A percentile compares a stretch with the other conserved stretches of the same genome.
These are phyloP conservation scores for Eptesicus fuscus DNA, from an alignment of 2,113 vertebrate genomes.

Conservation along the genomic window DNA sequence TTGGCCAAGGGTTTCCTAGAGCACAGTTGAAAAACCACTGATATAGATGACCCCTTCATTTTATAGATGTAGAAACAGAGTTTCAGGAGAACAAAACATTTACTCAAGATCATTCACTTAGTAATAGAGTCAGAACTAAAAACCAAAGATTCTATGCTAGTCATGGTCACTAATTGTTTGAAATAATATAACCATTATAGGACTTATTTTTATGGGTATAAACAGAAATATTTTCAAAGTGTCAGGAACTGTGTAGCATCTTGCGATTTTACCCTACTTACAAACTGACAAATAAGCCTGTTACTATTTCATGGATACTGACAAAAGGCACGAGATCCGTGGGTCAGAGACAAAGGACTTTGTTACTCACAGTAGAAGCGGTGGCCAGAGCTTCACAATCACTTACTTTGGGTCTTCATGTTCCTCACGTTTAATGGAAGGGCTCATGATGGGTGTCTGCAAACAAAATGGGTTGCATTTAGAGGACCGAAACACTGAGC, in stretches of 20 bases:
- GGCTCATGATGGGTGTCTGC: background rate
- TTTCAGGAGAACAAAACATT: background rate
- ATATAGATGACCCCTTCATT: background rate
- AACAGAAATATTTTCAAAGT: constrained; percentile 1
- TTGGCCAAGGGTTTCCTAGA: background rate
- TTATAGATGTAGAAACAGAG: constrained; percentile 2
- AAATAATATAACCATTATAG: background rate
- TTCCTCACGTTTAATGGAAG: background rate
- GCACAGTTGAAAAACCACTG: background rate
- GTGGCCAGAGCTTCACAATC: background rate
- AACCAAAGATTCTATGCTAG: background rate
- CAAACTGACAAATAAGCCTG: background rate
- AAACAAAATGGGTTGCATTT: background rate
- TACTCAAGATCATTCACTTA: background rate
- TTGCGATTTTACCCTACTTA: background rate
- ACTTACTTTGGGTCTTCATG: background rate
- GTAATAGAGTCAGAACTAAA: background rate
- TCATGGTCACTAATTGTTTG: background rate
- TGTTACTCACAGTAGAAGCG: background rate
- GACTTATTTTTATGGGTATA: background rate
- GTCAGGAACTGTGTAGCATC: background rate
- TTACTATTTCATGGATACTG: background rate
- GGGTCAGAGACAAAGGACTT: background rate
- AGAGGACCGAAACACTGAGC: background rate
- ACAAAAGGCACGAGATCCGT: background rate